Conservation (phyloP, 2,888 invertebrate genomes). For the Spodoptera exigua region DNA sequence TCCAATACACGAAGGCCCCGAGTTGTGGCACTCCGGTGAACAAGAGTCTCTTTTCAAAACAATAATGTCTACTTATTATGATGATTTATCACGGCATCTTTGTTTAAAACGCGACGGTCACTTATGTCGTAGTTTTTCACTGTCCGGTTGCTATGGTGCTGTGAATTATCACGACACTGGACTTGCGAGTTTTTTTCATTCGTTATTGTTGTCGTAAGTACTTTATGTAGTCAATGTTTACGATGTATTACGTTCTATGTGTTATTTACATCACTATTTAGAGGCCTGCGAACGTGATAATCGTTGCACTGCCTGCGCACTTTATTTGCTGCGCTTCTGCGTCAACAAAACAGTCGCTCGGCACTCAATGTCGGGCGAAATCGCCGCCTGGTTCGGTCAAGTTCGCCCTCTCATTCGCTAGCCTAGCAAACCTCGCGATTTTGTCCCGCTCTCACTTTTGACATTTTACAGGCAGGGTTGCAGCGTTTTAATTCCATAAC, state of each 20-base stretch:
- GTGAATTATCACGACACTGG: conserved; percentile 73
- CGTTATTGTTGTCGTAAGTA: conserved; percentile 62
- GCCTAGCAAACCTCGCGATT: conserved; percentile 59
- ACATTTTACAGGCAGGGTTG: conserved; percentile 71
- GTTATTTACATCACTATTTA: conserved; percentile 86
- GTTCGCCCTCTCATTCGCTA: conserved; percentile 76
- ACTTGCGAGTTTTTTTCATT: conserved; percentile 53
- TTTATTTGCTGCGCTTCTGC: conserved; percentile 86
- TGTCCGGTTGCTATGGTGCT: conserved; percentile 78
- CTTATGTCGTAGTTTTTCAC: conserved; percentile 82
- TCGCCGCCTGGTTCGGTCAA: conserved; percentile 62
- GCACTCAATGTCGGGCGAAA: conserved; percentile 59
- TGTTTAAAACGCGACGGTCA: conserved; percentile 77
- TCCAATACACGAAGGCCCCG: conserved; percentile 85
- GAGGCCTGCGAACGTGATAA: conserved; percentile 84
- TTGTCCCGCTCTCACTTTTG: conserved; percentile 74
- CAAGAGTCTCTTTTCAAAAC: conserved; percentile 68
- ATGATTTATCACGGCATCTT: conserved; percentile 79
- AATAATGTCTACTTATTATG: conserved; percentile 67
- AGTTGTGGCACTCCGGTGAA: conserved; percentile 77
- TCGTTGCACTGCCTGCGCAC: conserved; percentile 88
- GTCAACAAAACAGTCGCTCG: conserved; percentile 80
- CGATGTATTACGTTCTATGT: conserved; percentile 72
- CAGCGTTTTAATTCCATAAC: conserved; percentile 53
- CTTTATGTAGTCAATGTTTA: conserved; percentile 75